phyloP scores from a whole-genome alignment of 2,113 vertebrate genomes.

The Elaphurus davidianus region DNA sequence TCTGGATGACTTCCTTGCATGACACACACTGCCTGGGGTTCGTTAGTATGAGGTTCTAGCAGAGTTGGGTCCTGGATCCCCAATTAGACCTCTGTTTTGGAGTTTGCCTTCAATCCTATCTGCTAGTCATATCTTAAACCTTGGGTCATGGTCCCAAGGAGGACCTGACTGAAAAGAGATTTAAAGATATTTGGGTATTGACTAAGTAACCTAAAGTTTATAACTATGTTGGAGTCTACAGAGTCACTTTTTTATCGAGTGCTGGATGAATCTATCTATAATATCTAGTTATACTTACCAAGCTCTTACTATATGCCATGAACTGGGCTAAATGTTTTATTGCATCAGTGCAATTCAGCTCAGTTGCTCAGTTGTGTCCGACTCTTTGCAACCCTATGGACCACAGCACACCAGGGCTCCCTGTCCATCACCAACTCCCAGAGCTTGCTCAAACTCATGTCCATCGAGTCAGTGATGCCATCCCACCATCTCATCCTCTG shows the following conservation, averaged over 20 bases:
- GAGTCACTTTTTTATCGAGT: not conserved
- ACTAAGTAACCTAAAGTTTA: not conserved
- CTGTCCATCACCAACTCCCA: not conserved
- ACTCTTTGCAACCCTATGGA: not conserved
- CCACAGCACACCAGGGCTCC: not conserved
- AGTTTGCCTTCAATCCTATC: not conserved
- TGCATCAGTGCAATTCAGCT: not conserved
- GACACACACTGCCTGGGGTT: not conserved
- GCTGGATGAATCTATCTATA: not conserved
- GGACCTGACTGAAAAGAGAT: not conserved
- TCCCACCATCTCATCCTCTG: not conserved
- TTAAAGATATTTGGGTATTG: not conserved
- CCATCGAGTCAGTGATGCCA: not conserved
- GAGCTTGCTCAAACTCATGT: not conserved
- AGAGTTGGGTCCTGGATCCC: not conserved
- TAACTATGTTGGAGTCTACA: not conserved
- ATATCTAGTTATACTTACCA: not conserved
- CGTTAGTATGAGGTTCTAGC: not conserved
- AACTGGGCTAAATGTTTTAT: not conserved
- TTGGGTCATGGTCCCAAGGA: not conserved
- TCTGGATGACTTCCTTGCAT: not conserved
- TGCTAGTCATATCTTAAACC: not conserved
- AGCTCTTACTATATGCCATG: not conserved
- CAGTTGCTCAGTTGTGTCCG: accelerated
- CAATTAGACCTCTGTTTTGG: not conserved